Conservation (phyloP, 2,888 invertebrate species). For the Amiota minor region DNA sequence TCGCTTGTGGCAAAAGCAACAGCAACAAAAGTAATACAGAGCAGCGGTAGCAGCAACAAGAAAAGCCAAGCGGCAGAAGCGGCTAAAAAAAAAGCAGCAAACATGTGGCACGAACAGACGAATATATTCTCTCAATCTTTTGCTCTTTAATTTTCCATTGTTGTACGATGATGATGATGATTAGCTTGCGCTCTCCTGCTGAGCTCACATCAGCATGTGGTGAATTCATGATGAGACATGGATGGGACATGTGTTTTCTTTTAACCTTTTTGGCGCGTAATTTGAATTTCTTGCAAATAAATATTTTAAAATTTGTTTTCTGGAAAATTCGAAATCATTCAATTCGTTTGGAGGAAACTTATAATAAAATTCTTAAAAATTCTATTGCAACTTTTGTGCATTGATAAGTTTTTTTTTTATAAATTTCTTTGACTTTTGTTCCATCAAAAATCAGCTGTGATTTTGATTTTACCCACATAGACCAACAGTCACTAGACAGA, state of each 20-base stretch:
- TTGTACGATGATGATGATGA: background rate
- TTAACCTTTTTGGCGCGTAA: conserved; percentile 8
- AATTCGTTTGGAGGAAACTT: background rate
- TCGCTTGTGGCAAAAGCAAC: conserved; percentile 1
- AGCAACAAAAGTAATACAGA: conserved; percentile 23
- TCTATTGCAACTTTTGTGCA: conserved; percentile 2
- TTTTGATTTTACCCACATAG: no score
- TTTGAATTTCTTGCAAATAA: background rate
- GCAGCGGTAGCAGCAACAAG: background rate
- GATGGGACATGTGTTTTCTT: background rate
- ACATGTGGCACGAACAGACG: conserved; percentile 6
- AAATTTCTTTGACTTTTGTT: background rate
- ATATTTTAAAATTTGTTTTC: background rate
- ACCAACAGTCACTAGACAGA: no score
- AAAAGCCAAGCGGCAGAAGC: conserved; percentile 16
- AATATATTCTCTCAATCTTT: background rate
- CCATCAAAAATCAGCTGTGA: background rate
- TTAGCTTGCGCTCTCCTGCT: background rate
- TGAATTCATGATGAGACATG: conserved; percentile 1
- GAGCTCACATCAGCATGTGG: conserved; percentile 20
- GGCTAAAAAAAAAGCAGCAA: background rate
- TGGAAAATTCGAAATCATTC: background rate
- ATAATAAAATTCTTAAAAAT: background rate
- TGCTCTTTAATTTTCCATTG: conserved; percentile 14
- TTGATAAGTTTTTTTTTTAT: background rate